These are phyloP conservation scores for Octodon degus DNA, from an alignment of 2,113 vertebrate species.

Conservation along the genomic window DNA sequence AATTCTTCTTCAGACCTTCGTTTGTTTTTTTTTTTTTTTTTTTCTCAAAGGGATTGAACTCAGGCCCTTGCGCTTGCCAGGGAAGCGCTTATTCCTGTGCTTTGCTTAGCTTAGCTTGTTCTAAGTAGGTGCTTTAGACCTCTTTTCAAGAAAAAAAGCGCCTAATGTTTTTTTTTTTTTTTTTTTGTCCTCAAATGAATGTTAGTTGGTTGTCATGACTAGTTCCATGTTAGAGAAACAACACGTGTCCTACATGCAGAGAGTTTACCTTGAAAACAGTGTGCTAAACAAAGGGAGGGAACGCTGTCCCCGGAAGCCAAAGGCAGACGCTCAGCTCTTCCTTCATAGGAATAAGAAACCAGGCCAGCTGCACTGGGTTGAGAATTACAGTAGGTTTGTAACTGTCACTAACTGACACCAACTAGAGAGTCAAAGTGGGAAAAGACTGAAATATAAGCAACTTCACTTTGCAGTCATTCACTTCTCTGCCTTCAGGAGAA, in stretches of 20 bases:
- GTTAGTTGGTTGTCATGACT: not conserved
- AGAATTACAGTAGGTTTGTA: constrained; percentile 70
- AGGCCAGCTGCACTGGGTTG: constrained; percentile 55
- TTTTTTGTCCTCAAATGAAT: not conserved
- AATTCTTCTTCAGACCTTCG: constrained; percentile 20
- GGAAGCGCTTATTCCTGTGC: no score
- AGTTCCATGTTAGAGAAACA: not conserved
- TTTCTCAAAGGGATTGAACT: no score
- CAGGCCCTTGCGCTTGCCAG: no score
- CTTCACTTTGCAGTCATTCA: constrained; percentile 63
- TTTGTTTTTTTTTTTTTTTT: not conserved
- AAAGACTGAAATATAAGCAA: constrained; percentile 61
- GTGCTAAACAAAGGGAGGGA: constrained; percentile 55
- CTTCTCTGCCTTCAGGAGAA: constrained; percentile 73
- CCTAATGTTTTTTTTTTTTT: not conserved
- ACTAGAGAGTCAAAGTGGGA: constrained; percentile 70
- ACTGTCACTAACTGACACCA: constrained; percentile 61
- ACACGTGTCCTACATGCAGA: constrained; percentile 41
- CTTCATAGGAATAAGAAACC: constrained; percentile 78
- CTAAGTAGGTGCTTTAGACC: no score
- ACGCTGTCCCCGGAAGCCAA: constrained; percentile 59
- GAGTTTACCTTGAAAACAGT: constrained; percentile 39
- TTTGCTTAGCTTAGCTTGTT: no score
- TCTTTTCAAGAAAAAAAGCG: no score
- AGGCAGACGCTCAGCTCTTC: constrained; percentile 73